These are phyloP conservation scores for Luscinia megarhynchos DNA, from an alignment of 2,797 vertebrate species.

Conservation along the genomic window DNA sequence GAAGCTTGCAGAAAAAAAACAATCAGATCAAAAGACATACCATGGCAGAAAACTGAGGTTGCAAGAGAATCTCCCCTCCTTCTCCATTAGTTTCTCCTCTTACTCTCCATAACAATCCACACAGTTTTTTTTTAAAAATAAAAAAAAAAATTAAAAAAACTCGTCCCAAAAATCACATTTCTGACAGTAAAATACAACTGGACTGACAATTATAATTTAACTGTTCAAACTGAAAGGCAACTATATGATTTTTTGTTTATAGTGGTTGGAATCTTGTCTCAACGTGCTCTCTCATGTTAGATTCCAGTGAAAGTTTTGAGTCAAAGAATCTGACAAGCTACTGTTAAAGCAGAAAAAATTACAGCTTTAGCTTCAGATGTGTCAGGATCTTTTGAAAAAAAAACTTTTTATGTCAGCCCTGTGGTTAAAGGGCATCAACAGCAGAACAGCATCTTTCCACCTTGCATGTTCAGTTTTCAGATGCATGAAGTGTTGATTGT, in stretches of 20 bases:
- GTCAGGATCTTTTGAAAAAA: slow-evolving; percentile 38
- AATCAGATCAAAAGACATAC: background rate
- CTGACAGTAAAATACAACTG: background rate
- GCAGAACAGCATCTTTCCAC: background rate
- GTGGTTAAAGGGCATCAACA: slow-evolving; percentile 2
- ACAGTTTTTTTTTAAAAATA: background rate
- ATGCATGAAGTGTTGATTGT: background rate
- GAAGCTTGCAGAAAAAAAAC: background rate
- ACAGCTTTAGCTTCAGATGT: slow-evolving; percentile 11
- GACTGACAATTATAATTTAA: slow-evolving; percentile 11
- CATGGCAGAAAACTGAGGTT: background rate
- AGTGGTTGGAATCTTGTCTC: slow-evolving; percentile 14
- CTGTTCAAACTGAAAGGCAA: background rate
- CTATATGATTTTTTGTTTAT: slow-evolving; percentile 23
- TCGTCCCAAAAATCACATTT: background rate
- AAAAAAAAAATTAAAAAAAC: background rate
- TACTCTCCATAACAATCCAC: background rate
- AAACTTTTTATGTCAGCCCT: background rate
- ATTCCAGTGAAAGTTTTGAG: slow-evolving; percentile 30
- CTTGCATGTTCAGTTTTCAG: background rate
- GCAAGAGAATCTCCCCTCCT: background rate
- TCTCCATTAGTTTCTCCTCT: background rate
- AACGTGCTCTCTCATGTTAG: slow-evolving; percentile 24
- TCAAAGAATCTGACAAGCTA: slow-evolving; percentile 14
- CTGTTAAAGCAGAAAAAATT: slow-evolving; percentile 46